Evolutionary conservation across 2,888 invertebrate genomes (phyloP).

Genomic region (Sturmia bella): DNA sequence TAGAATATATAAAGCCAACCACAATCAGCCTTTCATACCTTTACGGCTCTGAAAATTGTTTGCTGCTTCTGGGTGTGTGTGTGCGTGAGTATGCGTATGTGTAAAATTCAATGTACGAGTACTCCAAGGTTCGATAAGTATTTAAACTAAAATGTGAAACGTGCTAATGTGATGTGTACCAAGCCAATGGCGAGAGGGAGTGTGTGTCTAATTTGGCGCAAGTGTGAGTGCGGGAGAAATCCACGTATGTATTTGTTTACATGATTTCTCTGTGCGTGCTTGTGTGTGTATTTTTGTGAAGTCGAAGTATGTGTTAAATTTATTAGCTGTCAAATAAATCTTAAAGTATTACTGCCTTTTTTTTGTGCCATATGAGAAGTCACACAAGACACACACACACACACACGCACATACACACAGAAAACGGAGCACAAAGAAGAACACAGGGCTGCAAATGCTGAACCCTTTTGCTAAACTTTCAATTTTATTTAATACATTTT

Average conservation of each 20-base stretch:
- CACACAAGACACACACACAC: too few relatives aligned
- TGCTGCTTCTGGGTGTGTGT: not conserved
- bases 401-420: too few relatives aligned
- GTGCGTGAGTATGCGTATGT: not conserved
- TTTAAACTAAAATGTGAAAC: slow-evolving; percentile 69
- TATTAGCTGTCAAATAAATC: slow-evolving; percentile 81
- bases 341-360: slow-evolving; percentile 75
- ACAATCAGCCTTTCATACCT: not conserved
- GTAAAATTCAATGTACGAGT: slow-evolving; percentile 31
- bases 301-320: slow-evolving; percentile 77
- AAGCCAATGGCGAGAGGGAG: slow-evolving; percentile 47
- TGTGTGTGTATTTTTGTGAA: not conserved
- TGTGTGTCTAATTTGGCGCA: slow-evolving; percentile 4
- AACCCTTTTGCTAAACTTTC: slow-evolving; percentile 61
- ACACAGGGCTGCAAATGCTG: slow-evolving; percentile 15
- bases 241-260: slow-evolving; percentile 43
- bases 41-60: slow-evolving; percentile 3
- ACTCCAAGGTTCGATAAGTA: slow-evolving; percentile 66
- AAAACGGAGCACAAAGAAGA: not conserved
- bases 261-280: not conserved
- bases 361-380: slow-evolving; percentile 57
- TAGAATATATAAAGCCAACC: not conserved
- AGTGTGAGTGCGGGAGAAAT: slow-evolving; percentile 11
- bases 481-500: slow-evolving; percentile 44
- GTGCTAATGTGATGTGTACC: slow-evolving; percentile 66